A percentile compares a stretch with the other conserved stretches of the same genome.
Conservation (phyloP, 2,113 vertebrate genomes). For the Catharus minimus region DNA sequence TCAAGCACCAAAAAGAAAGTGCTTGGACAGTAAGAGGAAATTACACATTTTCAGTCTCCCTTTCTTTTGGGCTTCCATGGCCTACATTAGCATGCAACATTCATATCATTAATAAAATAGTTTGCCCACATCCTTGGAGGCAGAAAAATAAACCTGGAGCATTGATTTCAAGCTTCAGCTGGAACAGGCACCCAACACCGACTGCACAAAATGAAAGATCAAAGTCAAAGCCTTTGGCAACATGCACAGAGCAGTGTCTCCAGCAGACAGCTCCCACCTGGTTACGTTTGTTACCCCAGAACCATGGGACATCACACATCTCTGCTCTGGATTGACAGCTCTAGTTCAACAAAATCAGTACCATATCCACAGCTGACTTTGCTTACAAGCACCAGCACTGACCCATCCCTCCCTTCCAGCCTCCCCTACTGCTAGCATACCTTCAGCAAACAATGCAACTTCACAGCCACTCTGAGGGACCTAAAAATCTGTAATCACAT, state of each 20-base stretch:
- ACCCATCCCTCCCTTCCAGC: background rate
- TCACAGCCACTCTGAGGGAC: background rate
- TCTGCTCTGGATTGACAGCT: background rate
- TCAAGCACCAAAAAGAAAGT: background rate
- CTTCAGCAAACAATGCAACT: background rate
- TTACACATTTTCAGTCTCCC: rapidly evolving
- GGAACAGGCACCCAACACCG: background rate
- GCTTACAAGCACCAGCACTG: rapidly evolving
- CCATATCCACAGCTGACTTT: background rate
- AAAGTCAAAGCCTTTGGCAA: background rate
- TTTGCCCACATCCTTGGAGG: background rate
- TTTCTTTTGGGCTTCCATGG: background rate
- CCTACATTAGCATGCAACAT: background rate
- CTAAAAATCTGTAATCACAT: background rate
- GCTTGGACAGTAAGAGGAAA: background rate
- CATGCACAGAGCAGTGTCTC: background rate
- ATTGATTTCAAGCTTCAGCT: background rate
- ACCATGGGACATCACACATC: background rate
- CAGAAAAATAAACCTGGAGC: background rate
- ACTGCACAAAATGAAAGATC: background rate
- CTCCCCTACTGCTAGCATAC: background rate
- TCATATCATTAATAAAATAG: background rate
- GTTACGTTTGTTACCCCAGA: rapidly evolving
- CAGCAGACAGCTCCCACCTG: background rate
- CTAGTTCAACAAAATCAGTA: background rate